Conservation (phyloP, 1,140 invertebrate genomes). For the Penaeus vannamei region DNA sequence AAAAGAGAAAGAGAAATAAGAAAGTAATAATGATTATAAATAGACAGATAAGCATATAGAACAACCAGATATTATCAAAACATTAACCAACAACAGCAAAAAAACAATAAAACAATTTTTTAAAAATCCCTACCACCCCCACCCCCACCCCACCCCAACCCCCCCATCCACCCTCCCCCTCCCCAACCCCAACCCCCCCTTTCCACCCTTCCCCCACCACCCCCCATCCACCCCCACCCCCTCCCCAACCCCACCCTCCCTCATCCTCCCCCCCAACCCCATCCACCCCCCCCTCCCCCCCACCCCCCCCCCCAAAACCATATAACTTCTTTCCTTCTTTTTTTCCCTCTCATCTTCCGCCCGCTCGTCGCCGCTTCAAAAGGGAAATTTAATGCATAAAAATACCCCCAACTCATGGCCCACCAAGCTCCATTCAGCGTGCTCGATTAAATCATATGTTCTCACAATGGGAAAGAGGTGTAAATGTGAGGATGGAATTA, state of each 20-base stretch:
- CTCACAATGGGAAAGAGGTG: constrained; percentile 67
- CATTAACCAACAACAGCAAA: too few relatives aligned
- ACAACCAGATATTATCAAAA: too few relatives aligned
- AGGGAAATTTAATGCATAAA: constrained; percentile 58
- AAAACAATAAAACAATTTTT: too few relatives aligned
- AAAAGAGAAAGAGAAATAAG: too few relatives aligned
- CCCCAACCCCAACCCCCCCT: not conserved
- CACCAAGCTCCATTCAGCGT: constrained; percentile 54
- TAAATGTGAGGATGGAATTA: constrained; percentile 69
- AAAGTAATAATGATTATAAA: too few relatives aligned
- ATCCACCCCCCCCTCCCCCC: not conserved
- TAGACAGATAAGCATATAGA: too few relatives aligned
- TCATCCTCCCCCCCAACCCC: not conserved
- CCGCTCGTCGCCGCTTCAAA: not conserved
- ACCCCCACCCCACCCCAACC: not conserved
- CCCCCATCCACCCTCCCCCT: not conserved
- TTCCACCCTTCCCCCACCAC: not conserved
- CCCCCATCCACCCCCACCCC: not conserved
- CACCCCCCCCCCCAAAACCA: not conserved
- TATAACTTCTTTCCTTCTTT: not conserved
- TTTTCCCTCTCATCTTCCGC: too few relatives aligned
- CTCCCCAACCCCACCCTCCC: not conserved
- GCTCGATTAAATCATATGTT: constrained; percentile 65
- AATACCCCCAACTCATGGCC: constrained; percentile 46
- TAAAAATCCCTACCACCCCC: too few relatives aligned